Percentiles rank a stretch among this genome's conserved stretches.
Conservation (phyloP, 2,797 vertebrate genomes). For the Meda fulgida region DNA sequence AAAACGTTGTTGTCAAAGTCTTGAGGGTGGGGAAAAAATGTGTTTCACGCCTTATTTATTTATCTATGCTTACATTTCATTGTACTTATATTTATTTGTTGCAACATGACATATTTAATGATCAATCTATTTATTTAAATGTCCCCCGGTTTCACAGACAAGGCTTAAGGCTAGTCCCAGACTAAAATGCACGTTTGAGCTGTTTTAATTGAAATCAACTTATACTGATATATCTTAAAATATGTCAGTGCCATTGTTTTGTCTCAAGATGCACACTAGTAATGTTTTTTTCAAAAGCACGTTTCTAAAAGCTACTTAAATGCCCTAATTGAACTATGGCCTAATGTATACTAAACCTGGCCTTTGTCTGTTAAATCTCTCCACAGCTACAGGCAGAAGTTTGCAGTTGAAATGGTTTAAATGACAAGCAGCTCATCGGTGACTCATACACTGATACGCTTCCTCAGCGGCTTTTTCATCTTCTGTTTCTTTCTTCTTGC, state of each 20-base stretch:
- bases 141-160: too few relatives aligned
- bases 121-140: not conserved
- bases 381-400: not conserved
- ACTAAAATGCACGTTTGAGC: too few relatives aligned
- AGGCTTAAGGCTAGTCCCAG: too few relatives aligned
- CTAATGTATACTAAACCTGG: too few relatives aligned
- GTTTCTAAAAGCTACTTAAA: not conserved
- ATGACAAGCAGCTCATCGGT: not conserved
- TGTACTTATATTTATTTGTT: not conserved
- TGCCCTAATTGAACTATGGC: too few relatives aligned
- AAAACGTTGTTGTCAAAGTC: not conserved
- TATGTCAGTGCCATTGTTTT: too few relatives aligned
- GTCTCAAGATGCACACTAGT: too few relatives aligned
- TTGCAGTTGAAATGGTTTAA: not conserved
- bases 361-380: not conserved
- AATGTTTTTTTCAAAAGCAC: too few relatives aligned
- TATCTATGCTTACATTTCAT: not conserved
- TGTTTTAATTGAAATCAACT: too few relatives aligned
- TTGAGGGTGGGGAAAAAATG: not conserved
- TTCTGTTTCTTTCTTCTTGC: constrained; percentile 4
- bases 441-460: not conserved
- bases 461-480: not conserved
- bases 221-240: too few relatives aligned
- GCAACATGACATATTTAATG: not conserved
- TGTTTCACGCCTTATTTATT: not conserved